phyloP scores from a whole-genome alignment of 2,797 vertebrate species.

The Manis pentadactyla region DNA sequence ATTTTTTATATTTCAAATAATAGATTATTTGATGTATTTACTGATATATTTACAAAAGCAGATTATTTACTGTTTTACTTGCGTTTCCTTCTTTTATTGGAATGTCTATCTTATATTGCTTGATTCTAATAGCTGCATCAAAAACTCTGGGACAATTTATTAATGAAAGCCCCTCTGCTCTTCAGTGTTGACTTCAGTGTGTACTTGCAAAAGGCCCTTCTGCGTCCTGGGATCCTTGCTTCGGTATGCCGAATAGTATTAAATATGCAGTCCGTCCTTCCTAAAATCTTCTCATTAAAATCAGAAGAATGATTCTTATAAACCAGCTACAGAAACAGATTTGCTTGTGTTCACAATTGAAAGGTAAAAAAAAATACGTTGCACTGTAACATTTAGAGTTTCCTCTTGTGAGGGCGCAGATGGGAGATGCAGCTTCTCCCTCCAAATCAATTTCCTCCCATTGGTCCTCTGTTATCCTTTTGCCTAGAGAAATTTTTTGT shows the following conservation, averaged over 20 bases:
- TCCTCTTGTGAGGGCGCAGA: conserved; percentile 67
- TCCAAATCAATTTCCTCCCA: conserved; percentile 57
- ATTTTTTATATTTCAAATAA: too few species aligned
- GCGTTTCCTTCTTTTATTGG: background rate
- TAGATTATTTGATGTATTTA: too few species aligned
- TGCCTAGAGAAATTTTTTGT: conserved; percentile 63
- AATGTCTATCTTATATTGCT: background rate
- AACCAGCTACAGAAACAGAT: conserved; percentile 23
- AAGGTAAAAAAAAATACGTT: conserved; percentile 50
- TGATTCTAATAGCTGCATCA: background rate
- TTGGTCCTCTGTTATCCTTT: conserved; percentile 57
- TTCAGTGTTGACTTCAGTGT: background rate
- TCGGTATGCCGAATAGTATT: background rate
- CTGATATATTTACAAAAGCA: background rate
- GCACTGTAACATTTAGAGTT: conserved; percentile 31
- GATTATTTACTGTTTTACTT: background rate
- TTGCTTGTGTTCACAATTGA: conserved; percentile 61
- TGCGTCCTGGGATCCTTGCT: background rate
- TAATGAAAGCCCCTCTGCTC: background rate
- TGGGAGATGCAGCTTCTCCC: conserved; percentile 62
- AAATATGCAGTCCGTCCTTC: conserved; percentile 15
- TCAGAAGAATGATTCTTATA: conserved; percentile 53
- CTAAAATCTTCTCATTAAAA: conserved; percentile 52
- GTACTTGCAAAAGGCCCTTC: background rate
- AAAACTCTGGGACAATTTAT: background rate